Evolutionary conservation across 2,888 invertebrate species (phyloP).

Genomic region (Zeuzera pyrina): DNA sequence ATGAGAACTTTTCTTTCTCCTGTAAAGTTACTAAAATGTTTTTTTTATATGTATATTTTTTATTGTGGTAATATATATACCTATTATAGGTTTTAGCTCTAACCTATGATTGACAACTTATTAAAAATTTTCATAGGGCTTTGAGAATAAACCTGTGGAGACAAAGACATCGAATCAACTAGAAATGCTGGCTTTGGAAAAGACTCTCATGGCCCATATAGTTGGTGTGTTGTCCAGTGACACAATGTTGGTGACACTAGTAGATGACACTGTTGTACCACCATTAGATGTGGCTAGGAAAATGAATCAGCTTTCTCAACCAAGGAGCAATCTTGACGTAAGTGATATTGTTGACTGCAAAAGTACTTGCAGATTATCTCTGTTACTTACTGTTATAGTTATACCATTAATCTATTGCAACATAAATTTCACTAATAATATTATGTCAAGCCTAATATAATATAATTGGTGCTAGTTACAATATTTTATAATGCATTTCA

Average conservation of each 20-base stretch:
- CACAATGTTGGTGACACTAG: slow-evolving; percentile 75
- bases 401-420: neutral
- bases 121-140: no score
- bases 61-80: no score
- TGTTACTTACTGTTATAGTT: neutral
- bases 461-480: no score
- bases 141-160: slow-evolving; percentile 69
- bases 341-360: slow-evolving; percentile 14
- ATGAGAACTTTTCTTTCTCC: no score
- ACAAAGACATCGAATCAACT: slow-evolving; percentile 73
- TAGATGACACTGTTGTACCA: slow-evolving; percentile 67
- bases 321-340: slow-evolving; percentile 52
- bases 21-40: no score
- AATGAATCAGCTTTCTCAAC: slow-evolving; percentile 57
- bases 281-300: slow-evolving; percentile 72
- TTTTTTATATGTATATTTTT: no score
- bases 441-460: slow-evolving; percentile 1
- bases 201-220: slow-evolving; percentile 73
- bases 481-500: no score
- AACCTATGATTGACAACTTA: no score
- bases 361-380: neutral
- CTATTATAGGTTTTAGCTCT: no score
- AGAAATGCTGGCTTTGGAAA: slow-evolving; percentile 79
- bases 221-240: slow-evolving; percentile 64
- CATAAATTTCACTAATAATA: neutral